phyloP scores from a whole-genome alignment of 2,113 vertebrate species.

The Chionis minor region DNA sequence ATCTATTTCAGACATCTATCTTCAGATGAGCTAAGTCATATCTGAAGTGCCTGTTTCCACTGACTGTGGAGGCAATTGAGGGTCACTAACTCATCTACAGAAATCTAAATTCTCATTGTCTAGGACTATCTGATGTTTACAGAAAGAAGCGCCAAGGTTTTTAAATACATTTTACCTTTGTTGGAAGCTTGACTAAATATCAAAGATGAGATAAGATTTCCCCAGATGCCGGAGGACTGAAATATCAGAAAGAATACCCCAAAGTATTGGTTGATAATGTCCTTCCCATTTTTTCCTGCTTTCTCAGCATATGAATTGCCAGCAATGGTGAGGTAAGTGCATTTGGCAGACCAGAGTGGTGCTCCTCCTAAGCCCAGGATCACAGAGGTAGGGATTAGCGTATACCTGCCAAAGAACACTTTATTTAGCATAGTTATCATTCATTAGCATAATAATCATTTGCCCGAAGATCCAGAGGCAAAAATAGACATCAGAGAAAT shows the following conservation, averaged over 20 bases:
- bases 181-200: conserved; percentile 81
- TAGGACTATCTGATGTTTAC: not conserved
- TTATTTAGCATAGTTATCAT: not conserved
- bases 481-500: not conserved
- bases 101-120: not conserved
- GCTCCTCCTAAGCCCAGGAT: conserved; percentile 92
- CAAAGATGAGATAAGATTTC: conserved; percentile 94
- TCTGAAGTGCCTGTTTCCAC: not conserved
- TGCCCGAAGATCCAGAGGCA: not conserved
- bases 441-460: not conserved
- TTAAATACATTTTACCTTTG: conserved; percentile 72
- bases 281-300: conserved; percentile 72
- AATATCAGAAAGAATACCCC: conserved; percentile 95
- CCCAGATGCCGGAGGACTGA: conserved; percentile 91
- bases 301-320: conserved; percentile 76
- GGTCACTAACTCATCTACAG: not conserved
- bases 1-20: not conserved
- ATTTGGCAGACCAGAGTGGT: conserved; percentile 93
- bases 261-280: conserved; percentile 90
- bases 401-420: conserved; percentile 79
- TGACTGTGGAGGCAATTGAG: not conserved
- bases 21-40: not conserved
- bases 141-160: not conserved
- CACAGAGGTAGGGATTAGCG: conserved; percentile 88
- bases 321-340: conserved; percentile 87